Evolutionary conservation across 2,113 vertebrate species (phyloP).

Genomic region (Cavia porcellus): DNA sequence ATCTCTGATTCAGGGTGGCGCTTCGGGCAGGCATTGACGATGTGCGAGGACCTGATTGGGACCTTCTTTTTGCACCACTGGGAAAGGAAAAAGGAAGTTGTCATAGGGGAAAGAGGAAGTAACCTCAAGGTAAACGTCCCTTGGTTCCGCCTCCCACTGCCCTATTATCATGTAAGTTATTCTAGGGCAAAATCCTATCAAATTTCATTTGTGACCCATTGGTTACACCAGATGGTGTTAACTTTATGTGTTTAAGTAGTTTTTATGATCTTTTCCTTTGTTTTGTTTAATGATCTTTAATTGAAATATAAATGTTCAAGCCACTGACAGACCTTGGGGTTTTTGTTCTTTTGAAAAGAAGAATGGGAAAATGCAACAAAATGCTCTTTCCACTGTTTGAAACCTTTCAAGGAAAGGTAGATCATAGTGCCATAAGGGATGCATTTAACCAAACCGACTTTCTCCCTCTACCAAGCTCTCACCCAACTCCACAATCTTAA

Average conservation of each 20-base stretch:
- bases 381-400: slow-evolving; percentile 86
- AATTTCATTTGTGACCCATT: neutral
- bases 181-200: too few species aligned
- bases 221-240: neutral
- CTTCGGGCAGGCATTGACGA: too few species aligned
- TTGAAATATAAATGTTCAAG: slow-evolving; percentile 87
- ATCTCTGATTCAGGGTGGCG: too few species aligned
- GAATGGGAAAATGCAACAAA: slow-evolving; percentile 82
- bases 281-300: slow-evolving; percentile 88
- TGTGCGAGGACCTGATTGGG: too few species aligned
- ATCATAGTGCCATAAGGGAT: slow-evolving; percentile 78
- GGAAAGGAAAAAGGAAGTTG: too few species aligned
- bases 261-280: neutral
- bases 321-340: slow-evolving; percentile 84
- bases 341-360: slow-evolving; percentile 77
- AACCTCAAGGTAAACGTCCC: too few species aligned
- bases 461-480: slow-evolving; percentile 68
- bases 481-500: slow-evolving; percentile 79
- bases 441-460: slow-evolving; percentile 81
- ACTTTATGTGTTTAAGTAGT: neutral
- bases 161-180: too few species aligned
- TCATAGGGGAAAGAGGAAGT: too few species aligned
- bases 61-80: too few species aligned
- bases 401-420: slow-evolving; percentile 85
- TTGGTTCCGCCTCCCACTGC: too few species aligned